Evolutionary conservation across 2,797 vertebrate genomes (phyloP).

Genomic region (Rhinichthys osculus): DNA sequence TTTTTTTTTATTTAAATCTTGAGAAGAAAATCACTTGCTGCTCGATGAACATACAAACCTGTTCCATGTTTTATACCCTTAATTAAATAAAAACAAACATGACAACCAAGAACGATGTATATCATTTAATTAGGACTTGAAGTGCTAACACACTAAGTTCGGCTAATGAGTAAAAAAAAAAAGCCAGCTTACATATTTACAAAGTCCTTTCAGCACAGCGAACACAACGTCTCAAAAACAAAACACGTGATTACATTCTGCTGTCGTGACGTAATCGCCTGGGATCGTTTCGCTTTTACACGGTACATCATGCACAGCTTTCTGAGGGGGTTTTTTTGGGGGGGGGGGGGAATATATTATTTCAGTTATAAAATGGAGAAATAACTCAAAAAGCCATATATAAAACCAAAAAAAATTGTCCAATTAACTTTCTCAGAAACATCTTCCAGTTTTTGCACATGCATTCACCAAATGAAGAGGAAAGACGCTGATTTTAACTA

Average conservation of each 20-base stretch:
- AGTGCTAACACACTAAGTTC: slow-evolving; percentile 67
- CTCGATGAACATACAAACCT: background rate
- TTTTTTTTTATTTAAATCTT: background rate
- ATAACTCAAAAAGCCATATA: background rate
- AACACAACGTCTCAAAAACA: slow-evolving; percentile 66
- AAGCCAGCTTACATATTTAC: slow-evolving; percentile 67
- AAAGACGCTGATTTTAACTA: background rate
- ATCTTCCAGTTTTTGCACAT: slow-evolving; percentile 42
- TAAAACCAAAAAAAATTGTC: no score
- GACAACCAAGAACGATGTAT: slow-evolving; percentile 64
- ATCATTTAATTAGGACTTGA: slow-evolving; percentile 79
- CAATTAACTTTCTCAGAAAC: background rate
- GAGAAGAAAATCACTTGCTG: background rate
- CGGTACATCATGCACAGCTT: background rate
- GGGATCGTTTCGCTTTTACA: background rate
- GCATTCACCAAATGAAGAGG: background rate
- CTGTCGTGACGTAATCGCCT: slow-evolving; percentile 59
- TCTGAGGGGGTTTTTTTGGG: background rate
- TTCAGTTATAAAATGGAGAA: background rate
- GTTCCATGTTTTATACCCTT: background rate
- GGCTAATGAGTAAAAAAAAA: slow-evolving; percentile 52
- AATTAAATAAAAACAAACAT: slow-evolving; percentile 6
- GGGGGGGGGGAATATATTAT: slow-evolving; percentile 52
- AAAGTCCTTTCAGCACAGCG: slow-evolving; percentile 73
- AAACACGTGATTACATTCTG: slow-evolving; percentile 68